These are phyloP conservation scores for Drosophila subsilvestris DNA, from an alignment of 2,888 invertebrate species.

Conservation along the genomic window DNA sequence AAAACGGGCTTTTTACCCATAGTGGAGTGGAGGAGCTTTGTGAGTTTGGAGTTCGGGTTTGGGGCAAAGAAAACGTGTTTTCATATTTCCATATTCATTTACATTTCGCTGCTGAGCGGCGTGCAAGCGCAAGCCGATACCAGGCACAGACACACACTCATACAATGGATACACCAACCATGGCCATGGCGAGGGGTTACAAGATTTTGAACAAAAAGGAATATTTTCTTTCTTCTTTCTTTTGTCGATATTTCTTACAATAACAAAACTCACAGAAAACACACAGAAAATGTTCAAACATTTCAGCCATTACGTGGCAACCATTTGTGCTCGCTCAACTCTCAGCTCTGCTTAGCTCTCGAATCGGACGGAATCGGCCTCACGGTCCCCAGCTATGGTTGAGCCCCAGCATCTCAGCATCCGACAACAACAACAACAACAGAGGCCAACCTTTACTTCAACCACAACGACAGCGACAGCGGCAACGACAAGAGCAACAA, in stretches of 20 bases:
- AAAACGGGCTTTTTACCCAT: too few relatives aligned
- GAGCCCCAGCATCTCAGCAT: constrained; percentile 12
- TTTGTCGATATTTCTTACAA: constrained; percentile 19
- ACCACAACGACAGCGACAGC: constrained; percentile 2
- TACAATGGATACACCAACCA: constrained; percentile 12
- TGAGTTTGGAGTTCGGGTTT: not conserved
- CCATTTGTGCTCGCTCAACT: constrained; percentile 40
- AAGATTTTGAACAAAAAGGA: constrained; percentile 25
- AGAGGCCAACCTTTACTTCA: constrained; percentile 34
- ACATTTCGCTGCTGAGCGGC: constrained; percentile 52
- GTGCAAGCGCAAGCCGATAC: constrained; percentile 1
- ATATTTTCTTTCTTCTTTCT: constrained; percentile 38
- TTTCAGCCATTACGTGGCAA: constrained; percentile 56
- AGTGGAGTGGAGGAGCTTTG: not conserved
- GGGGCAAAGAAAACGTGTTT: constrained; percentile 63
- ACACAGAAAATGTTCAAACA: constrained; percentile 20
- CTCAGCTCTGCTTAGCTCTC: constrained; percentile 5
- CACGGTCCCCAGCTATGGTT: not conserved
- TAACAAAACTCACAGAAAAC: constrained; percentile 25
- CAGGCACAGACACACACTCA: constrained; percentile 19
- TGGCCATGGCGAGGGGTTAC: constrained; percentile 11
- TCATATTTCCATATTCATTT: constrained; percentile 71
- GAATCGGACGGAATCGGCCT: constrained; percentile 1
- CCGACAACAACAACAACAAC: constrained; percentile 29
- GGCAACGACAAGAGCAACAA: not conserved